Base-by-base conservation (phyloP, 2,888 invertebrate genomes). In the Synergus laeviventris region DNA sequence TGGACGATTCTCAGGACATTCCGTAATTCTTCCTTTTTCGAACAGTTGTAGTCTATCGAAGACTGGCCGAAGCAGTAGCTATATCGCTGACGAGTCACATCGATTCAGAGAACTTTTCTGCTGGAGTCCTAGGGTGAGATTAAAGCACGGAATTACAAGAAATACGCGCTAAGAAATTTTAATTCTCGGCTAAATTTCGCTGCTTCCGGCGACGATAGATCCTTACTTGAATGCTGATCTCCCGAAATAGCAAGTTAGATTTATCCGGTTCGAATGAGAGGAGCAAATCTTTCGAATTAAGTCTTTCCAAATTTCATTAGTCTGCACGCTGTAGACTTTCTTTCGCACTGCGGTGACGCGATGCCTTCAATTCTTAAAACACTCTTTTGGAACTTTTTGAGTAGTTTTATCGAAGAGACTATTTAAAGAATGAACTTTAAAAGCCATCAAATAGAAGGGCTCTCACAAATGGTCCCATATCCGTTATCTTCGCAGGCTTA, bases 111-210 rank as follows among this genome's bases (percentile, higher is more conserved):
- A 86, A 84, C 83, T 87, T 87, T 87, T 84, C 80, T 78, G 80
- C 60, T 81, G 79, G 84, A 86, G 84, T 86, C 85, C 83, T 79
- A 81, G 81, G 83, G 77, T 83, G 81, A 84, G 85, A 88, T 88
- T 88, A 87, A 87, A 84, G 82, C 84, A 77, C 81, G 76, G 82
- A 85, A 84, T 86, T 85, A 82, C 81, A 79, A 76, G 60, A 79
- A 78, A 83, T 85, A 87, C 86, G 86, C 85, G 88, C 86, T 87
- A 85, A 85, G 88, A 87, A 87, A 87, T 87, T 87, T 86, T 86
- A 87, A 87, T 87, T 86, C 86, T 31, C 84, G 83, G 84, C 85
- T 86, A 85, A 86, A 81, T 82, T 83, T 79, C 79, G n/a, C 39
- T 42, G 39, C 59, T 38, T 74, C 56, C 74, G 76, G 76, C 74